Evolutionary conservation across 2,797 vertebrate species (phyloP).

Genomic region (Pteropus rufus): DNA sequence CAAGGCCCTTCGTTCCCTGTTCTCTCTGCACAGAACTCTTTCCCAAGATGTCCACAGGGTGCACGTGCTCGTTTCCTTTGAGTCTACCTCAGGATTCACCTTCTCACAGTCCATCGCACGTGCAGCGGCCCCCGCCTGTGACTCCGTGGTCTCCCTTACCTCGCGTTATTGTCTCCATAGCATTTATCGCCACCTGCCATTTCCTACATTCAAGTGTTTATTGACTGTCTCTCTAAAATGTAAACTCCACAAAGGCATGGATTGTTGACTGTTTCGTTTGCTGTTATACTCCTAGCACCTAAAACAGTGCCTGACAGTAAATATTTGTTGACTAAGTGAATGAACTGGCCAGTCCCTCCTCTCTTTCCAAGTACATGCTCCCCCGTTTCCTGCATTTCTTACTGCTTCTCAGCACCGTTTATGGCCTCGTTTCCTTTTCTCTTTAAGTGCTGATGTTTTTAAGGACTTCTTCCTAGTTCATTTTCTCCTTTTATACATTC

Average conservation of each 20-base stretch:
- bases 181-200: background rate
- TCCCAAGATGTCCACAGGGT: background rate
- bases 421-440: background rate
- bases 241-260: background rate
- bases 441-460: background rate
- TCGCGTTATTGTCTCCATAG: background rate
- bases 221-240: background rate
- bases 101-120: background rate
- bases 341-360: too few species aligned
- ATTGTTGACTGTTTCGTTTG: background rate
- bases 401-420: background rate
- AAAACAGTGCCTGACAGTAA: background rate
- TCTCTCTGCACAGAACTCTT: background rate
- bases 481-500: background rate
- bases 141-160: background rate
- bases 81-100: background rate
- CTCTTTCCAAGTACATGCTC: background rate
- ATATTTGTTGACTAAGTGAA: background rate
- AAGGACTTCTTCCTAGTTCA: background rate
- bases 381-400: background rate
- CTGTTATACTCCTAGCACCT: background rate
- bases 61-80: background rate
- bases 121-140: background rate
- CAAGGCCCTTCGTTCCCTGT: background rate
- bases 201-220: background rate